Evolutionary conservation across 2,888 invertebrate genomes (phyloP), one percentile per base, ranked within the genome.

Genomic region (Gastrophysa polygoni): DNA sequence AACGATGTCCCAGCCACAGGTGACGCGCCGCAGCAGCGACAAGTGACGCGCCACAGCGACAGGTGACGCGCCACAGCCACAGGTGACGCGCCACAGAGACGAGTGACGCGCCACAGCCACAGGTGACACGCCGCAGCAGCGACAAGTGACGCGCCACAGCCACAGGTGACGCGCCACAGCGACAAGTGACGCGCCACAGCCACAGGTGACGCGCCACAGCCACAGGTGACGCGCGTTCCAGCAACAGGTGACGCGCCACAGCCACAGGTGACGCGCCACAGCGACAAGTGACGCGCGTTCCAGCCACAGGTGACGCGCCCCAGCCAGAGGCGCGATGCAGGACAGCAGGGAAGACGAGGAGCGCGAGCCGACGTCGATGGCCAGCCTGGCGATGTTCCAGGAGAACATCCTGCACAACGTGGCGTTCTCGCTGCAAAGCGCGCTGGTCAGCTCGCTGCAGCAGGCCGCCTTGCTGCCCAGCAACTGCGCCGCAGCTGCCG

Each of bases 401-500:
- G 88, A 88, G 77, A 87, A 87, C 70, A 84, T 88, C 81, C 80
- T 88, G 69, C 83, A 91, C 80, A 90, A 89, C 74, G 92, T 93
- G 52, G 91, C 92, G 32, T 84, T 93, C 69, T 91, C 92, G 11
- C 83, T 93, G 55, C 93, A 94, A 81, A 92, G 91, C 77, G 92
- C 93, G 7, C 89, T 94, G 86, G 89, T 93, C 82, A 91, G 89
- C 74, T 92, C 93, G 8, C 82, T 93, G 68, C 93, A 93, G 79
- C 91, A 93, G 77, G 93, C 93, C 1, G 92, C 93, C 0, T 83
- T 93, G 20, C 80, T 93, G 72, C 93, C 93, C 6, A 89, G 90
- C 0, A 91, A 92, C 72, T 92, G 92, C 1, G 91, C 92, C 3
- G 93, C 92, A 7, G 93, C 93, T 34, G 91, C 92, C 34, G 93